These are phyloP conservation scores for Drosophila dives DNA, from an alignment of 2,888 invertebrate species.

Conservation along the genomic window DNA sequence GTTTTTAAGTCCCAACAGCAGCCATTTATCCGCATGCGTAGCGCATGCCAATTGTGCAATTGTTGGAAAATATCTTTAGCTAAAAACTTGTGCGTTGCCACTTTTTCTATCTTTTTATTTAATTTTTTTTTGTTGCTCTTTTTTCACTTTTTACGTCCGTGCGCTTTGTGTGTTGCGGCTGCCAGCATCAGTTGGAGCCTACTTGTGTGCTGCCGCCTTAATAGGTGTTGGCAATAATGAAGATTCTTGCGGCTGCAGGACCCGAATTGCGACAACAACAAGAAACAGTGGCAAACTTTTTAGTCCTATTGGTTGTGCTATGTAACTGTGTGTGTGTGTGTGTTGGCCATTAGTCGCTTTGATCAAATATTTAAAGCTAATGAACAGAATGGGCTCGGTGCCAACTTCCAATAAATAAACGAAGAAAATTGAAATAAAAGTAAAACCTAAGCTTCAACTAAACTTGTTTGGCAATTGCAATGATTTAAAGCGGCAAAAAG, in stretches of 20 bases:
- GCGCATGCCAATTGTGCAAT: constrained; percentile 78
- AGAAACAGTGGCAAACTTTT: constrained; percentile 26
- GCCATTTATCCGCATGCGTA: constrained; percentile 71
- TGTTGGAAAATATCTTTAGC: constrained; percentile 73
- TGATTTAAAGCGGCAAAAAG: constrained; percentile 52
- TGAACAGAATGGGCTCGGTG: constrained; percentile 61
- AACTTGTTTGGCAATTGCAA: constrained; percentile 56
- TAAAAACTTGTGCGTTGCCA: constrained; percentile 71
- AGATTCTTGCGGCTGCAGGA: constrained; percentile 54
- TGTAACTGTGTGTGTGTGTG: constrained; percentile 12
- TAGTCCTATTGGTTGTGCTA: constrained; percentile 1
- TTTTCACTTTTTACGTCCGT: constrained; percentile 39
- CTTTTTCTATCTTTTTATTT: constrained; percentile 40
- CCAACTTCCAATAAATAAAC: constrained; percentile 49
- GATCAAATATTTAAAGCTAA: constrained; percentile 78
- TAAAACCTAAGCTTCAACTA: constrained; percentile 32
- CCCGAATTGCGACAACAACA: constrained; percentile 44
- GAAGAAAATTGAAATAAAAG: constrained; percentile 25
- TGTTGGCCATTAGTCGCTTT: constrained; percentile 70
- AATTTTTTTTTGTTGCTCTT: constrained; percentile 7
- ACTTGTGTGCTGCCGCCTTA: constrained; percentile 52
- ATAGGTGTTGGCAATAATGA: constrained; percentile 75
- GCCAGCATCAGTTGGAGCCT: constrained; percentile 20
- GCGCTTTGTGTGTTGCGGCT: constrained; percentile 5
- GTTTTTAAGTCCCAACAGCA: constrained; percentile 38